Percentiles rank a stretch among this genome's conserved stretches.
These are phyloP conservation scores for Oopsacas minuta DNA, from an alignment of 37 sponge, comb jelly and placozoan genomes.

Conservation along the genomic window DNA sequence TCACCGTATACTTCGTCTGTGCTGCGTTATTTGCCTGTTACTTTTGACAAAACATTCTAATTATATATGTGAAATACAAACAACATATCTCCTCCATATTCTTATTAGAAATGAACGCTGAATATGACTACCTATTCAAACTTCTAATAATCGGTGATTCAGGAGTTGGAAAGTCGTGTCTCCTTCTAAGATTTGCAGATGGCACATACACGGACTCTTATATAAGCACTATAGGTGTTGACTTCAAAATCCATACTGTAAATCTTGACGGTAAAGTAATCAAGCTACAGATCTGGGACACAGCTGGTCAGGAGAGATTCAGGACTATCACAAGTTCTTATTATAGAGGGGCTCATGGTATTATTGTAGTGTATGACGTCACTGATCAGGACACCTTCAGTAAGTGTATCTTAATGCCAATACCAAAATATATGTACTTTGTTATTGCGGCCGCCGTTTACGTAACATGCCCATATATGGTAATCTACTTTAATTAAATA, in stretches of 20 bases:
- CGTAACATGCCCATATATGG: too few relatives aligned
- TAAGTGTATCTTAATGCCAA: neutral
- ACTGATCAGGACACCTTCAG: constrained; percentile 71
- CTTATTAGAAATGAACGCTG: constrained; percentile 4
- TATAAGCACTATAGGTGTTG: constrained; percentile 98
- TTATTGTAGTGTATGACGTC: constrained; percentile 97
- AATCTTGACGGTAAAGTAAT: constrained; percentile 92
- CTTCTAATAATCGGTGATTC: constrained; percentile 94
- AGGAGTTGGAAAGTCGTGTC: constrained; percentile 97
- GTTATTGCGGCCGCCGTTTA: too few relatives aligned
- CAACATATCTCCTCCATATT: too few relatives aligned
- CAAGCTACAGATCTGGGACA: constrained; percentile 99
- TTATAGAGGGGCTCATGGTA: constrained; percentile 94
- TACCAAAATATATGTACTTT: neutral
- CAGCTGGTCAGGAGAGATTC: constrained; percentile 97
- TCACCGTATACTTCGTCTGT: too few relatives aligned
- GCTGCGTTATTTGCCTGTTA: too few relatives aligned
- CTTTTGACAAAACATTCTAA: too few relatives aligned
- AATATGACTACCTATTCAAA: constrained; percentile 86
- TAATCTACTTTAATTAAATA: too few relatives aligned
- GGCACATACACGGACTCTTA: constrained; percentile 96
- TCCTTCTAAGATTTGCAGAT: constrained; percentile 93
- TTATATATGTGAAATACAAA: too few relatives aligned
- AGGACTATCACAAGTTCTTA: constrained; percentile 92
- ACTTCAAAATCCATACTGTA: constrained; percentile 97